These are phyloP conservation scores for Drosophila prostipennis DNA, from an alignment of 2,888 invertebrate genomes.

Conservation along the genomic window DNA sequence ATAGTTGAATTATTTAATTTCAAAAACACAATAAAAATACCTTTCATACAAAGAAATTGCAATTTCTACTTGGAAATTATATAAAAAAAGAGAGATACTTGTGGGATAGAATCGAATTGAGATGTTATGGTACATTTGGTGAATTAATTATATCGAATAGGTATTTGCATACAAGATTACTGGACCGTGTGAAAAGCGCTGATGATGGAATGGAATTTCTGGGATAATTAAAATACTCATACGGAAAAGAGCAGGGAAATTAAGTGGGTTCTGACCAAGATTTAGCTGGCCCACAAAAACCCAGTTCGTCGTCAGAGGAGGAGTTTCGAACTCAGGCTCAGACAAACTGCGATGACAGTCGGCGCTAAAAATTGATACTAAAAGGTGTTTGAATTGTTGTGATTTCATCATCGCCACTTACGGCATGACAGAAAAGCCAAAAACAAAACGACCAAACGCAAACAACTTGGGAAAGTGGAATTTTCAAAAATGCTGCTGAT, in stretches of 20 bases:
- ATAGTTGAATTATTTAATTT: no score
- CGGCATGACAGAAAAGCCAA: constrained; percentile 75
- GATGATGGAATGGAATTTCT: neutral
- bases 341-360: constrained; percentile 51
- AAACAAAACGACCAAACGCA: constrained; percentile 50
- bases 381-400: constrained; percentile 80
- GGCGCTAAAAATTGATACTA: constrained; percentile 72
- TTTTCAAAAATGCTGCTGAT: constrained; percentile 64
- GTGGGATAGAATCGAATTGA: neutral
- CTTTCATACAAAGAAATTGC: no score
- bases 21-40: no score
- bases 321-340: neutral
- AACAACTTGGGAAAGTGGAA: constrained; percentile 72
- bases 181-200: neutral
- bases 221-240: neutral
- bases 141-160: neutral
- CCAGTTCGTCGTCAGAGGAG: neutral
- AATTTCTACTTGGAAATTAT: neutral
- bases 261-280: no score
- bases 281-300: constrained; percentile 1
- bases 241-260: neutral
- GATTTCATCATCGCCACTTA: constrained; percentile 79
- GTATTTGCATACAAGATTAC: constrained; percentile 2
- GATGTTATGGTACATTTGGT: neutral
- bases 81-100: neutral